A percentile compares a stretch with the other conserved stretches of the same genome.
These are phyloP conservation scores for Phalera bucephala DNA, from an alignment of 2,888 invertebrate species.

Conservation along the genomic window DNA sequence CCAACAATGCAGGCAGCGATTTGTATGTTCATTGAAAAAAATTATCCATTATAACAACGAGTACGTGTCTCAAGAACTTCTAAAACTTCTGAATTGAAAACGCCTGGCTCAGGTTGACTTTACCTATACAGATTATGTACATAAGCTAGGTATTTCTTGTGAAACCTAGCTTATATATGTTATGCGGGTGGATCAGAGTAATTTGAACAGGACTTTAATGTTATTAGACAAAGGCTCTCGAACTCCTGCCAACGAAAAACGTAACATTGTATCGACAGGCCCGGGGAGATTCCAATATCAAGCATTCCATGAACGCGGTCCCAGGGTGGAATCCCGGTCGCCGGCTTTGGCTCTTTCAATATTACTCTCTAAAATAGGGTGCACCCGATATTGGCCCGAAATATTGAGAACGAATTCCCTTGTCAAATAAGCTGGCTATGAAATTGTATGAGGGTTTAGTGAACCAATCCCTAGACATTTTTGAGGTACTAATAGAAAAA, in stretches of 20 bases:
- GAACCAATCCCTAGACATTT: not conserved
- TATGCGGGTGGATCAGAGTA: constrained; percentile 9
- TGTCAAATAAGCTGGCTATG: not conserved
- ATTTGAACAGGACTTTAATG: constrained; percentile 28
- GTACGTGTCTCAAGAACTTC: too few species aligned
- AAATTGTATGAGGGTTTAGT: not conserved
- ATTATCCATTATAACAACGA: too few species aligned
- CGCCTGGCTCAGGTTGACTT: too few species aligned
- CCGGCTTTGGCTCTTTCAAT: constrained; percentile 29
- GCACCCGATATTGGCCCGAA: constrained; percentile 29
- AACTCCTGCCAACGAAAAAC: constrained; percentile 29
- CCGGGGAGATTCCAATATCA: constrained; percentile 51
- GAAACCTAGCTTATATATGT: too few species aligned
- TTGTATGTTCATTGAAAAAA: too few species aligned
- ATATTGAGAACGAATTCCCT: constrained; percentile 2
- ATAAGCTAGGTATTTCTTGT: too few species aligned
- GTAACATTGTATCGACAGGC: constrained; percentile 39
- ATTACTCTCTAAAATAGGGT: constrained; percentile 29
- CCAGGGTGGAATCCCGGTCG: constrained; percentile 36
- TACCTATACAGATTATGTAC: too few species aligned
- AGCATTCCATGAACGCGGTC: constrained; percentile 46
- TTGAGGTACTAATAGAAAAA: not conserved
- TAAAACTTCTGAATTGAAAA: too few species aligned
- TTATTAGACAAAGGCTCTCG: constrained; percentile 25
- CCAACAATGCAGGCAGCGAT: too few species aligned